These are phyloP conservation scores for Acipenser transmontanus DNA, from an alignment of 2,797 vertebrate species.

Conservation along the genomic window DNA sequence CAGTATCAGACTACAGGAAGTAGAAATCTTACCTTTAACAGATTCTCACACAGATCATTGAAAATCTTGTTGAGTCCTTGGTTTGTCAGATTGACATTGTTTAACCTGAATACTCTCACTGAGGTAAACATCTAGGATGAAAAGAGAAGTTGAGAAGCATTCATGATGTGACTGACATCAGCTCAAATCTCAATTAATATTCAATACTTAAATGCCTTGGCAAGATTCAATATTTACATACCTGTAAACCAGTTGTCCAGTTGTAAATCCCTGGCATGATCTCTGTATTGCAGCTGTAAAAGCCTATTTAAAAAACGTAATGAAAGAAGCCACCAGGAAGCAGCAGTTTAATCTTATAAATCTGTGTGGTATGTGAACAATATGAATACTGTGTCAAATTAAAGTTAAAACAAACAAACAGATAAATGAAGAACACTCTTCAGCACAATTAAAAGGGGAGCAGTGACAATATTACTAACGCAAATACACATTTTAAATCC, in stretches of 20 bases:
- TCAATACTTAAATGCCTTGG: too few species aligned
- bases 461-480: too few species aligned
- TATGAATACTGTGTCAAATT: too few species aligned
- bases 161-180: too few species aligned
- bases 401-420: too few species aligned
- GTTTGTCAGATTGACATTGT: slow-evolving; percentile 82
- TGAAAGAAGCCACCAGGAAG: background rate
- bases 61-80: slow-evolving; percentile 94
- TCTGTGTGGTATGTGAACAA: too few species aligned
- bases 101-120: slow-evolving; percentile 86
- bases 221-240: slow-evolving; percentile 29
- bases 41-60: slow-evolving; percentile 94
- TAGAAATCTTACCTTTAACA: slow-evolving; percentile 75
- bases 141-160: slow-evolving; percentile 1
- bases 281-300: slow-evolving; percentile 97
- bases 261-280: slow-evolving; percentile 95
- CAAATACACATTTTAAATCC: too few species aligned
- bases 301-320: slow-evolving; percentile 60
- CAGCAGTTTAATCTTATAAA: too few species aligned
- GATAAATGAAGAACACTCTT: too few species aligned
- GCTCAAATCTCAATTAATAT: too few species aligned
- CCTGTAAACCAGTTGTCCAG: slow-evolving; percentile 94
- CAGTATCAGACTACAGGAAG: too few species aligned
- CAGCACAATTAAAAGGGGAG: too few species aligned
- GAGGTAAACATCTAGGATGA: slow-evolving; percentile 89